Conservation (phyloP, 2,888 invertebrate genomes). For the Glaucopsyche alexis region DNA sequence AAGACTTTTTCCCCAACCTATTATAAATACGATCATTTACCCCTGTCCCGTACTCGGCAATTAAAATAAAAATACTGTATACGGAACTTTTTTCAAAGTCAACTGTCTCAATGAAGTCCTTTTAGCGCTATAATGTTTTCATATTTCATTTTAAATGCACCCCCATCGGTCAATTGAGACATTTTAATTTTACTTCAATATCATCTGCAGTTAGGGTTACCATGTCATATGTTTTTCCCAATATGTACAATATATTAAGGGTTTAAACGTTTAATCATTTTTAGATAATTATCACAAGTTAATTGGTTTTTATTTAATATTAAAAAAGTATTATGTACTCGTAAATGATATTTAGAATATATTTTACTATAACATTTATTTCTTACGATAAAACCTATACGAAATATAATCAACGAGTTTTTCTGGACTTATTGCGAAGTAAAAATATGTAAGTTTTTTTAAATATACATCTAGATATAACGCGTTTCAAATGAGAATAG, state of each 20-base stretch:
- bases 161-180: constrained; percentile 39
- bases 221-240: background rate
- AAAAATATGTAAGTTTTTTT: no score
- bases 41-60: background rate
- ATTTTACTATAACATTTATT: no score
- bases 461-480: no score
- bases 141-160: constrained; percentile 37
- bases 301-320: no score
- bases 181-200: constrained; percentile 48
- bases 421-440: no score
- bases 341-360: no score
- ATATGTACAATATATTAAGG: background rate
- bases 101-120: background rate
- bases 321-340: no score
- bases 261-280: background rate
- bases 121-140: constrained; percentile 7
- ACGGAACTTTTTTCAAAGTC: background rate
- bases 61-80: background rate
- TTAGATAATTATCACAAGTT: no score
- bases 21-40: background rate
- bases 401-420: no score
- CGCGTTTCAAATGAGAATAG: no score
- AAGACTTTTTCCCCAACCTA: no score
- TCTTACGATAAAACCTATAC: no score
- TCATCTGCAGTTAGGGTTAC: constrained; percentile 32